Conservation (phyloP, 2,113 vertebrate genomes). For the Prochilodus magdalenae region DNA sequence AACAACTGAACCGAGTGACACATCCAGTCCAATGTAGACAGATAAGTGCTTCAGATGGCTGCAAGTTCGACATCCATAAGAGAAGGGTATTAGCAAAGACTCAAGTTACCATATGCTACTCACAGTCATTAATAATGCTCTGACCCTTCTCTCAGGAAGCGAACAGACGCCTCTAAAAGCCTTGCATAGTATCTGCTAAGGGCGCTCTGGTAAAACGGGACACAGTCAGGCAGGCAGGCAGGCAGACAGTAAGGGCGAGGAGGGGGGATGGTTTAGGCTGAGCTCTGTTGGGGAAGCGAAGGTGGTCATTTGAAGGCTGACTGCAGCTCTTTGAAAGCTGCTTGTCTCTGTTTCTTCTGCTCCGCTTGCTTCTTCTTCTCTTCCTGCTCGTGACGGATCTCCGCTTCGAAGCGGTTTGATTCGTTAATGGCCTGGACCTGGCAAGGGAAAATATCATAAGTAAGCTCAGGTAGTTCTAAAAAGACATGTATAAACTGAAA, state of each 20-base stretch:
- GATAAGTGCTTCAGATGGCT: conserved; percentile 1
- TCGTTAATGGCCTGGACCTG: conserved; percentile 90
- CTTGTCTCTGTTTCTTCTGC: conserved; percentile 88
- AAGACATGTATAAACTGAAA: too few relatives aligned
- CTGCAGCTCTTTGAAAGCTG: conserved; percentile 91
- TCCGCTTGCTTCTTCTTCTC: conserved; percentile 90
- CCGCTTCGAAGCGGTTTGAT: conserved; percentile 88
- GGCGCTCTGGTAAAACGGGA: conserved; percentile 1
- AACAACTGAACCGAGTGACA: background rate
- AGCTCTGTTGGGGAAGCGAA: background rate
- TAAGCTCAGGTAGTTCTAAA: background rate
- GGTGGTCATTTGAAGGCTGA: conserved; percentile 86
- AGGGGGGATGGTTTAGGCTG: background rate
- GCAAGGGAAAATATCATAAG: background rate
- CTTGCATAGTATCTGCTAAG: conserved; percentile 53
- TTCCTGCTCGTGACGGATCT: conserved; percentile 94
- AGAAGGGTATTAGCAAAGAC: background rate
- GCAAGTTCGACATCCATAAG: conserved; percentile 22
- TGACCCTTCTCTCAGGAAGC: conserved; percentile 24
- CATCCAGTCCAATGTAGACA: conserved; percentile 50
- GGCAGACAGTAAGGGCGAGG: background rate
- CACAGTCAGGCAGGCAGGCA: background rate
- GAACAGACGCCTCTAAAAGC: conserved; percentile 39
- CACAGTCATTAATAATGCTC: background rate
- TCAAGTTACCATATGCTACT: background rate